Percentiles rank a stretch among this genome's conserved stretches.
Evolutionary conservation across 2,888 invertebrate genomes (phyloP).

Genomic region (Autographa gamma): DNA sequence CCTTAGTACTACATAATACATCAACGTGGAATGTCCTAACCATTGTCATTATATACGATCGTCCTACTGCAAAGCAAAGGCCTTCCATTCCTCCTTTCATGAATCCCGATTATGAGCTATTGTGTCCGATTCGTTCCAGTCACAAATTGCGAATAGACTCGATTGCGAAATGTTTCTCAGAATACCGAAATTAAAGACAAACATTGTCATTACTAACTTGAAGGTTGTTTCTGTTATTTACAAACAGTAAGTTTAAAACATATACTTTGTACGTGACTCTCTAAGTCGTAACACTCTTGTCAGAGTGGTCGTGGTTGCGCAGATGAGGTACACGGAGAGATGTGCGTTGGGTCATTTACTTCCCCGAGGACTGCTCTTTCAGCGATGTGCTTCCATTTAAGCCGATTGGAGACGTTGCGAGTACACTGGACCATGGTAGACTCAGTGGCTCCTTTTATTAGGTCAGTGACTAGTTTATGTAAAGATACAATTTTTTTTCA

Average conservation of each 20-base stretch:
- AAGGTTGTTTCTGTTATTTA: neutral
- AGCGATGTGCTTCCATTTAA: too few relatives aligned
- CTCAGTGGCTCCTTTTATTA: too few relatives aligned
- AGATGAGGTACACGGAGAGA: too few relatives aligned
- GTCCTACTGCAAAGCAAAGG: neutral
- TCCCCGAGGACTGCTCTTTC: too few relatives aligned
- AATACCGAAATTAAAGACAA: neutral
- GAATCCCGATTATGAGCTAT: slow-evolving; percentile 1
- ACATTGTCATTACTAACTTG: neutral
- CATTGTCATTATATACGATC: neutral
- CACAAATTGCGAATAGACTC: neutral
- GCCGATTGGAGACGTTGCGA: too few relatives aligned
- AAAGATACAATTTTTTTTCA: too few relatives aligned
- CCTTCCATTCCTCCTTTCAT: slow-evolving; percentile 4
- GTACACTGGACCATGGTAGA: too few relatives aligned
- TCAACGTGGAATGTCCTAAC: neutral
- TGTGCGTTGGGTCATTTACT: too few relatives aligned
- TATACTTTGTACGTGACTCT: too few relatives aligned
- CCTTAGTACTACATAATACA: neutral
- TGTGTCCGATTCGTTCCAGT: slow-evolving; percentile 4
- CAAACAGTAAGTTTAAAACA: neutral
- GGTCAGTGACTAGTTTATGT: too few relatives aligned
- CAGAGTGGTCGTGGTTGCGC: too few relatives aligned
- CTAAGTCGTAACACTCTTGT: too few relatives aligned
- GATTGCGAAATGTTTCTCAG: neutral